A percentile compares a stretch with the other conserved stretches of the same genome.
phyloP scores from a whole-genome alignment of 2,113 vertebrate genomes.

The Anguilla rostrata region DNA sequence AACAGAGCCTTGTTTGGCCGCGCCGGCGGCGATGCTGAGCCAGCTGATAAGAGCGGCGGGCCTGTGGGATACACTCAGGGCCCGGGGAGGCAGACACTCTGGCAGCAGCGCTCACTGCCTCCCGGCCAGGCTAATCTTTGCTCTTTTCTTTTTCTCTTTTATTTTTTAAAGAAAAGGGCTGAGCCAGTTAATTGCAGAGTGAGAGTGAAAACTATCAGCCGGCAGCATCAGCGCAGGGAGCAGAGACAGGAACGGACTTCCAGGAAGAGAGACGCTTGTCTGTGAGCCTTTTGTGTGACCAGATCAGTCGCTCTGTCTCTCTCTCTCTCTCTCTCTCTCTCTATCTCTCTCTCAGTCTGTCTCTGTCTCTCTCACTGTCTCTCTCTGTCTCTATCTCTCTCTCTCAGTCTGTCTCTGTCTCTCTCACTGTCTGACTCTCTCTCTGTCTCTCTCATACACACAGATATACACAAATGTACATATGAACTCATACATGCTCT shows the following conservation, averaged over 20 bases:
- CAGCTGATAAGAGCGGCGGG: conserved; percentile 80
- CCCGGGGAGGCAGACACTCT: conserved; percentile 83
- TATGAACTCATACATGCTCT: neutral
- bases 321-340: neutral
- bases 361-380: neutral
- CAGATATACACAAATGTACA: neutral
- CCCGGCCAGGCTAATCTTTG: conserved; percentile 69
- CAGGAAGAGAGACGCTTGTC: conserved; percentile 35
- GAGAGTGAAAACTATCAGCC: conserved; percentile 53
- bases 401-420: neutral
- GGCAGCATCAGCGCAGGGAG: conserved; percentile 43
- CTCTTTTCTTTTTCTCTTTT: conserved; percentile 55
- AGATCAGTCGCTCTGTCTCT: neutral
- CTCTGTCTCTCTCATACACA: neutral
- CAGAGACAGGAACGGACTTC: conserved; percentile 38
- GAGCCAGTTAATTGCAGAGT: conserved; percentile 57
- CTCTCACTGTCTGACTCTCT: neutral
- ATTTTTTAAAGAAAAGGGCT: conserved; percentile 61
- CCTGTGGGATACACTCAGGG: conserved; percentile 78
- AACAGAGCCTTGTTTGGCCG: conserved; percentile 83
- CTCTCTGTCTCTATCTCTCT: neutral
- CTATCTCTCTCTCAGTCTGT: neutral
- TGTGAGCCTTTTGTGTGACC: neutral
- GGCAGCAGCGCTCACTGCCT: conserved; percentile 67
- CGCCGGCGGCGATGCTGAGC: conserved; percentile 78